Percentiles rank a stretch among this genome's conserved stretches.
phyloP scores from a whole-genome alignment of 2,797 vertebrate genomes.

The Leuciscus waleckii region DNA sequence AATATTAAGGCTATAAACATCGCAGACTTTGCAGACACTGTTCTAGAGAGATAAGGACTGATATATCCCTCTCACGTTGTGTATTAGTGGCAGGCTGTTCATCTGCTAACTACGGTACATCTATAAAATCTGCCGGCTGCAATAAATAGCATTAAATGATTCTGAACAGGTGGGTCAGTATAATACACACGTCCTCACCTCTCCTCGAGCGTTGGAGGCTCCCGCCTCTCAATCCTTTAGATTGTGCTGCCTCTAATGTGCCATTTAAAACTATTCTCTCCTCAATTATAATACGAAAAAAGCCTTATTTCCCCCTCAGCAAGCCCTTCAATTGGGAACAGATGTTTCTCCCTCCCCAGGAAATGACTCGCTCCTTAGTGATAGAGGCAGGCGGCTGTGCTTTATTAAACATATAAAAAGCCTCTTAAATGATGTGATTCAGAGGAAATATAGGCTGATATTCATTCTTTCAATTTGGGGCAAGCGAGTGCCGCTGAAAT shows the following conservation, averaged over 20 bases:
- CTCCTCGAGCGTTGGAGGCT: constrained; percentile 58
- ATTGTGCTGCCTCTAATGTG: constrained; percentile 55
- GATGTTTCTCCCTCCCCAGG: constrained; percentile 75
- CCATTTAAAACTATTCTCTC: constrained; percentile 68
- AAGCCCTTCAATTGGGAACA: constrained; percentile 74
- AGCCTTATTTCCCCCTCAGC: constrained; percentile 67
- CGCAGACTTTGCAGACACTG: background rate
- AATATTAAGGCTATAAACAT: background rate
- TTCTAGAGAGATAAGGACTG: background rate
- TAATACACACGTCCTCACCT: constrained; percentile 40
- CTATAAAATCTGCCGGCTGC: background rate
- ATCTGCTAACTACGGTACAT: constrained; percentile 4
- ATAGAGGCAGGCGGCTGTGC: constrained; percentile 70
- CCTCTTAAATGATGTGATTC: constrained; percentile 75
- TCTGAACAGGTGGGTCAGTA: constrained; percentile 45
- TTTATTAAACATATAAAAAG: constrained; percentile 79
- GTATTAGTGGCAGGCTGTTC: constrained; percentile 22
- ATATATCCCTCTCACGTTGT: background rate
- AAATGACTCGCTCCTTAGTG: constrained; percentile 74
- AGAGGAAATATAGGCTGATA: constrained; percentile 75
- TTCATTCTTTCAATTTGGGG: constrained; percentile 74
- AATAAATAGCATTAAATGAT: constrained; percentile 34
- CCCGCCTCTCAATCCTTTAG: constrained; percentile 63
- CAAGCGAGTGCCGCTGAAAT: constrained; percentile 73
- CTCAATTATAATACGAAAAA: constrained; percentile 75